Evolutionary conservation across 2,888 invertebrate species (phyloP).

Genomic region (Thymelicus lineola): DNA sequence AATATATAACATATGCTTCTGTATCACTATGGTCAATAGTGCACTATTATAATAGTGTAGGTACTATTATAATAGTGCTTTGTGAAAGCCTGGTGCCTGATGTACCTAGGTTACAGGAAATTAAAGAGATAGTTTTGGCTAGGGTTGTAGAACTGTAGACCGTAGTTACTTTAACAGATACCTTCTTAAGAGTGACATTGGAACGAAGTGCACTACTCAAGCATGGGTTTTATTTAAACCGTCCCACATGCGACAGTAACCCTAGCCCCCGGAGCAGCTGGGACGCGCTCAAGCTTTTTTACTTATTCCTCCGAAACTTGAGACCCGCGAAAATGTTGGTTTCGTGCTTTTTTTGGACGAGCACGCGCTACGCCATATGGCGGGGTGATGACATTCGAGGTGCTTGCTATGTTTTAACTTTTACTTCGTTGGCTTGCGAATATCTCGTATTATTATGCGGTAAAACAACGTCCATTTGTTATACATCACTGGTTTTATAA

Average conservation of each 20-base stretch:
- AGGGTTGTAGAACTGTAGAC: too few relatives aligned
- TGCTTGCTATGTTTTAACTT: constrained; percentile 23
- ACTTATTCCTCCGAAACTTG: constrained; percentile 65
- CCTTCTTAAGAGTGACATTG: too few relatives aligned
- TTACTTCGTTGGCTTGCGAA: constrained; percentile 15
- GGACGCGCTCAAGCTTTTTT: constrained; percentile 64
- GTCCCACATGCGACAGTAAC: constrained; percentile 69
- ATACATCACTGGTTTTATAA: too few relatives aligned
- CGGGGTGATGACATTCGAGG: constrained; percentile 50
- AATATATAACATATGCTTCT: too few relatives aligned
- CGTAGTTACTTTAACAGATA: too few relatives aligned
- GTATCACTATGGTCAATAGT: too few relatives aligned
- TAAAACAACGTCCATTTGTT: neutral
- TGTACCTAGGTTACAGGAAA: too few relatives aligned
- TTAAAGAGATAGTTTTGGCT: too few relatives aligned
- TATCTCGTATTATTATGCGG: neutral
- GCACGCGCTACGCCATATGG: constrained; percentile 83
- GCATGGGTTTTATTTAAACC: neutral
- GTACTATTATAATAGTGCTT: too few relatives aligned
- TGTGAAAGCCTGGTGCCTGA: too few relatives aligned
- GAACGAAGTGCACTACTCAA: too few relatives aligned
- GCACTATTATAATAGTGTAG: too few relatives aligned
- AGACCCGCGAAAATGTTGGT: constrained; percentile 72
- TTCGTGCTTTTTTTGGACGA: constrained; percentile 56
- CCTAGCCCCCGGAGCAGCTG: constrained; percentile 76